These are phyloP conservation scores for Neopipo cinnamomea DNA, from an alignment of 2,113 vertebrate species.

Conservation along the genomic window DNA sequence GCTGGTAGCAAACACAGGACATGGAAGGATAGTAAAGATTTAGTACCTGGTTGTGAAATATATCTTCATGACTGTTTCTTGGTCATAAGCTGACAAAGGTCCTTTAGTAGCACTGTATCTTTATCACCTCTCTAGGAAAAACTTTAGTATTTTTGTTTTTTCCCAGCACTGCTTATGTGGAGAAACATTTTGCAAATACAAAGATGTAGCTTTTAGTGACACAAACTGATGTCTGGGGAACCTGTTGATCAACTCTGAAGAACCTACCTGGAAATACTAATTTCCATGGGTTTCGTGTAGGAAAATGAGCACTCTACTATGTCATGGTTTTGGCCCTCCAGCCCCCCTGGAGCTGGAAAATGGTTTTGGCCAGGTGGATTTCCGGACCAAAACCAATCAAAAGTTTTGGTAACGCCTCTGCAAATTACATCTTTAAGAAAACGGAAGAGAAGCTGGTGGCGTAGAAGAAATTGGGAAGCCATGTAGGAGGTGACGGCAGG, in stretches of 20 bases:
- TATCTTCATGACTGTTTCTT: neutral
- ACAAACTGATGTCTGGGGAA: neutral
- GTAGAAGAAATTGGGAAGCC: too few species aligned
- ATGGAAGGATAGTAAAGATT: neutral
- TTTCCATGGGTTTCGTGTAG: neutral
- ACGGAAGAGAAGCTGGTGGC: too few species aligned
- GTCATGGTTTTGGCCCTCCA: too few species aligned
- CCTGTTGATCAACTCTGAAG: neutral
- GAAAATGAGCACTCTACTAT: neutral
- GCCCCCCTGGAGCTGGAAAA: too few species aligned
- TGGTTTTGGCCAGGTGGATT: too few species aligned
- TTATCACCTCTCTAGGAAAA: neutral
- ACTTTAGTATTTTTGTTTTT: neutral
- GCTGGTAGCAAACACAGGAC: neutral
- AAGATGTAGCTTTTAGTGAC: neutral
- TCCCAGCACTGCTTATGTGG: neutral
- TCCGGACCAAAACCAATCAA: too few species aligned
- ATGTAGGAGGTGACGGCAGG: too few species aligned
- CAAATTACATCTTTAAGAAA: too few species aligned
- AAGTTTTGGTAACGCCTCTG: too few species aligned
- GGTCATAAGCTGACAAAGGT: neutral
- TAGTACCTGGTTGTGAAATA: neutral
- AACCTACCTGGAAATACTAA: neutral
- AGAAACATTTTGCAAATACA: neutral
- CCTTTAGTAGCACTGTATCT: neutral